Percentiles rank a stretch among this genome's conserved stretches.
Evolutionary conservation across 2,888 invertebrate species (phyloP).

Genomic region (Lepetodrilus schrolli): DNA sequence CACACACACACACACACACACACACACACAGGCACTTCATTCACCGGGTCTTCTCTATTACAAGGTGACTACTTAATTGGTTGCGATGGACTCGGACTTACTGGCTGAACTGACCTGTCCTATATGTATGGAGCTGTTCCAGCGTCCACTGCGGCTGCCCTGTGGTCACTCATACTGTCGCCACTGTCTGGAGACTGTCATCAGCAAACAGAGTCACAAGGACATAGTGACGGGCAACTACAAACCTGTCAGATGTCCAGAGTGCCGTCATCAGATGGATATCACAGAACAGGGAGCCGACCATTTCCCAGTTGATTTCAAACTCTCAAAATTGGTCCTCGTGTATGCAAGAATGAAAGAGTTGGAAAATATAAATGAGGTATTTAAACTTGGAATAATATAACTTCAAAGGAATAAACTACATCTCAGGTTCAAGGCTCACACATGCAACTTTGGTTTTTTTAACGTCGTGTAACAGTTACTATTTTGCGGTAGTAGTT

Average conservation of each 20-base stretch:
- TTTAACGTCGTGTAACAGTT: no score
- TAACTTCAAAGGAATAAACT: no score
- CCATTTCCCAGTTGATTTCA: constrained; percentile 38
- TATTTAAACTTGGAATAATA: no score
- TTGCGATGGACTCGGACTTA: constrained; percentile 37
- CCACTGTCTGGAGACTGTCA: constrained; percentile 37
- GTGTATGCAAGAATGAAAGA: constrained; percentile 29
- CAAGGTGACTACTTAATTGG: no score
- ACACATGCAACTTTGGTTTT: no score
- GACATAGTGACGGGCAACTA: constrained; percentile 40
- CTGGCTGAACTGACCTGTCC: constrained; percentile 47
- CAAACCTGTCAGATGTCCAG: constrained; percentile 36
- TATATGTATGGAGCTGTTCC: constrained; percentile 47
- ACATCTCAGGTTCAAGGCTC: no score
- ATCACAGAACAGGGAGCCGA: constrained; percentile 34
- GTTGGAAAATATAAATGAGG: neutral
- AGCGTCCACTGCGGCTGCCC: constrained; percentile 43
- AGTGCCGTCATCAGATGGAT: constrained; percentile 35
- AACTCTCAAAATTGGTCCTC: constrained; percentile 37
- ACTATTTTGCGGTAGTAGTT: no score
- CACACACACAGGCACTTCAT: no score
- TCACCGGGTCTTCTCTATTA: no score
- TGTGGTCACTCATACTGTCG: constrained; percentile 50
- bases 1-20: no score
- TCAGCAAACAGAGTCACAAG: neutral